These are phyloP conservation scores for Burhinus bistriatus DNA, from an alignment of 2,113 vertebrate species.

Conservation along the genomic window DNA sequence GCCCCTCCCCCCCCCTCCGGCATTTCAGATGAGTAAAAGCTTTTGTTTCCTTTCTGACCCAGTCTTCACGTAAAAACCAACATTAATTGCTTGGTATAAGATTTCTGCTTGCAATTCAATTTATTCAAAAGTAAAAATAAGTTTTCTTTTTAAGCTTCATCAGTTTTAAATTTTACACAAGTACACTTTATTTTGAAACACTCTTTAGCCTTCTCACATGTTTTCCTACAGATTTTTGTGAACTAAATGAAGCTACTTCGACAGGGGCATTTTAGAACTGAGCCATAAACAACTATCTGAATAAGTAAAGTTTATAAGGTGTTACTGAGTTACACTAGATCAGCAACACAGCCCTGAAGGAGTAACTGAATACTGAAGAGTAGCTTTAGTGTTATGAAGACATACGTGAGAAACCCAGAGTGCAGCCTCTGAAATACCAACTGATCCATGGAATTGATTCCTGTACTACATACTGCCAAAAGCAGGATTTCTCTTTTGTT, in stretches of 20 bases:
- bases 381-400: background rate
- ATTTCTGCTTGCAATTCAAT: background rate
- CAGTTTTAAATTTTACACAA: background rate
- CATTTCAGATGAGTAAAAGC: background rate
- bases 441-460: background rate
- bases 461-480: background rate
- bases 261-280: background rate
- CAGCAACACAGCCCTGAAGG: background rate
- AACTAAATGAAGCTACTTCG: background rate
- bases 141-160: background rate
- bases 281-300: background rate
- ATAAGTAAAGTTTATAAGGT: background rate
- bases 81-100: background rate
- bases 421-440: background rate
- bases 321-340: background rate
- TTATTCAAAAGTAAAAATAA: background rate
- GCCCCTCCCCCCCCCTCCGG: rapidly evolving
- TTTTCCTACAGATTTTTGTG: background rate
- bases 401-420: background rate
- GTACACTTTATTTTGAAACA: background rate
- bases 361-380: background rate
- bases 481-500: background rate
- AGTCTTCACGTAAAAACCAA: background rate
- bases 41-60: background rate
- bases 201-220: background rate